phyloP scores from a whole-genome alignment of 2,113 vertebrate genomes.

The Carlito syrichta region DNA sequence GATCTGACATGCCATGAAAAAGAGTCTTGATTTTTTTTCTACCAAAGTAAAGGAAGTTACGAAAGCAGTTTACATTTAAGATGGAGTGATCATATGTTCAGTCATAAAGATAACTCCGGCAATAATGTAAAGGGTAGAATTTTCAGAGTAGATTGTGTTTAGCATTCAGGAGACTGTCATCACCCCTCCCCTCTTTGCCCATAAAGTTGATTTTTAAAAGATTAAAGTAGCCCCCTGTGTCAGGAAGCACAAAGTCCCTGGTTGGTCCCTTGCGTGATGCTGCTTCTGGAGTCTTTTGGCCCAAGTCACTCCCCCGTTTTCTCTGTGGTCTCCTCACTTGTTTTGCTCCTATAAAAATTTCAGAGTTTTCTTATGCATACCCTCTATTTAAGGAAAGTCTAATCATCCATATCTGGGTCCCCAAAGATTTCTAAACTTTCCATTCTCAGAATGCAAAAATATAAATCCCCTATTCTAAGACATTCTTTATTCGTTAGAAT shows the following conservation, averaged over 20 bases:
- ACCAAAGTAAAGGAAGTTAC: background rate
- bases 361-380: background rate
- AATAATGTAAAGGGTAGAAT: background rate
- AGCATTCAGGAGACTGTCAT: background rate
- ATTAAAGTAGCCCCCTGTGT: background rate
- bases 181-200: background rate
- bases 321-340: background rate
- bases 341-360: background rate
- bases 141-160: background rate
- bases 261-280: background rate
- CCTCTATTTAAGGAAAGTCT: slow-evolving; percentile 52
- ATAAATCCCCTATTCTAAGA: slow-evolving; percentile 50
- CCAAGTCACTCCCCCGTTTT: background rate
- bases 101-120: background rate
- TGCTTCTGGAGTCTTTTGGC: background rate
- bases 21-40: background rate
- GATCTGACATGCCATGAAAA: background rate
- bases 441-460: slow-evolving; percentile 27
- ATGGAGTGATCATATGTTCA: background rate
- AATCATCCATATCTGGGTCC: slow-evolving; percentile 45
- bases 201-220: background rate
- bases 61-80: background rate
- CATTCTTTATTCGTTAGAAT: slow-evolving; percentile 7
- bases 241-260: background rate
- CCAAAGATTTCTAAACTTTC: slow-evolving; percentile 33